Evolutionary conservation across 1,140 invertebrate species (phyloP).

Genomic region (Drosophila littoralis): DNA sequence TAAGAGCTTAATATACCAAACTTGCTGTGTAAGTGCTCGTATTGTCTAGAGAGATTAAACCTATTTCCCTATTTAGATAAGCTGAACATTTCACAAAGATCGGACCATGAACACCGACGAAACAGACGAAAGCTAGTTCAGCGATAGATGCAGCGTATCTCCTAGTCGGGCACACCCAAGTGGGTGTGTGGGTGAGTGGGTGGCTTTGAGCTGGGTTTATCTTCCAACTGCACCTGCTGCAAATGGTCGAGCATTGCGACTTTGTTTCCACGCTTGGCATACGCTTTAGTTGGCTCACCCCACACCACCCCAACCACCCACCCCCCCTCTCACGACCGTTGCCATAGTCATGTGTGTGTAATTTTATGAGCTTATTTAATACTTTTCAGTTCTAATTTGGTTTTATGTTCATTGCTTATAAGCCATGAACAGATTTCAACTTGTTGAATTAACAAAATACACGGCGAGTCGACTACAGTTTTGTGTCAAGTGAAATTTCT

Average conservation of each 20-base stretch:
- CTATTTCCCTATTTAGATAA: no score
- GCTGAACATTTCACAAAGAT: no score
- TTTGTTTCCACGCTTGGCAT: conserved; percentile 52
- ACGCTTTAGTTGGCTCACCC: conserved; percentile 19
- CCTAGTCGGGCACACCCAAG: not conserved
- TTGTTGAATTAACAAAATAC: conserved; percentile 63
- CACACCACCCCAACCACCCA: no score
- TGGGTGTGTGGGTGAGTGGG: no score
- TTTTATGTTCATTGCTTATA: conserved; percentile 46
- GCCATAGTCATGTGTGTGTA: conserved; percentile 30
- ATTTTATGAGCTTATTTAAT: conserved; percentile 80
- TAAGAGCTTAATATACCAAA: no score
- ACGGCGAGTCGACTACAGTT: not conserved
- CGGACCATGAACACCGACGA: no score
- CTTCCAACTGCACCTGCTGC: conserved; percentile 69
- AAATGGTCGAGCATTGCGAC: conserved; percentile 56
- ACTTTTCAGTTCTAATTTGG: conserved; percentile 72
- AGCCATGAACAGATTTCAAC: conserved; percentile 71
- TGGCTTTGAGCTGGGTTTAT: conserved; percentile 38
- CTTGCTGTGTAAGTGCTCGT: no score
- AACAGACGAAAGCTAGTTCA: no score
- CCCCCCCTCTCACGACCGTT: no score
- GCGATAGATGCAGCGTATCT: not conserved
- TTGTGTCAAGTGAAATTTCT: conserved; percentile 1
- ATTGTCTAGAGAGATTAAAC: no score